Conservation (phyloP, 2,888 invertebrate species). For the Macrosiphum euphorbiae region DNA sequence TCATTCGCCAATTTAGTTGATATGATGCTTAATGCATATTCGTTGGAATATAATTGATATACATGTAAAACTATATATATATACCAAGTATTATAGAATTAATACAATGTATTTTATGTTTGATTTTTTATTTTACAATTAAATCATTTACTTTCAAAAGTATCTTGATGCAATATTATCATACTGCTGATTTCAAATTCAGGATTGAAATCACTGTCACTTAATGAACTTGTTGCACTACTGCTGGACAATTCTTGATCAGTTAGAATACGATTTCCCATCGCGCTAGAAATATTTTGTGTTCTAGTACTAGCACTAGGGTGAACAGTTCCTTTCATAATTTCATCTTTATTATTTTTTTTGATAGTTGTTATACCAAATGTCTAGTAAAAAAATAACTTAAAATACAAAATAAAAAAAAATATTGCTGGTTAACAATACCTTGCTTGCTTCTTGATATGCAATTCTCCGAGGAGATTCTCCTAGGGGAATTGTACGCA, state of each 20-base stretch:
- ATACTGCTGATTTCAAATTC: slow-evolving; percentile 93
- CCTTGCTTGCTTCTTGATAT: slow-evolving; percentile 92
- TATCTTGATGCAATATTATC: slow-evolving; percentile 94
- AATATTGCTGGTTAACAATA: slow-evolving; percentile 67
- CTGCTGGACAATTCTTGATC: not conserved
- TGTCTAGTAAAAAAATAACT: slow-evolving; percentile 73
- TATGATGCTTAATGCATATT: slow-evolving; percentile 91
- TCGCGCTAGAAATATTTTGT: slow-evolving; percentile 72
- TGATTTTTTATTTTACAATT: not conserved
- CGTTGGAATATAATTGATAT: slow-evolving; percentile 91
- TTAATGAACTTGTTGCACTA: slow-evolving; percentile 20
- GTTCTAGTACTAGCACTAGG: slow-evolving; percentile 86
- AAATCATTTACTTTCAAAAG: slow-evolving; percentile 81
- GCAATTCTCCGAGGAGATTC: slow-evolving; percentile 96
- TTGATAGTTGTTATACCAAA: slow-evolving; percentile 94
- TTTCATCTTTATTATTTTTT: slow-evolving; percentile 86
- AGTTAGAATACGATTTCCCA: not conserved
- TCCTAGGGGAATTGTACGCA: slow-evolving; percentile 93
- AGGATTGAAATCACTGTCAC: slow-evolving; percentile 73
- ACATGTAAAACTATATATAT: slow-evolving; percentile 84
- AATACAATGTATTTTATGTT: not conserved
- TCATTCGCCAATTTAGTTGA: slow-evolving; percentile 94
- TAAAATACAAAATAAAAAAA: slow-evolving; percentile 4
- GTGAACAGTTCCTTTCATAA: slow-evolving; percentile 77
- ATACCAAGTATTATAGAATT: not conserved